A percentile compares a stretch with the other conserved stretches of the same genome.
Conservation (phyloP, 2,113 vertebrate species). For the Nasalis larvatus region DNA sequence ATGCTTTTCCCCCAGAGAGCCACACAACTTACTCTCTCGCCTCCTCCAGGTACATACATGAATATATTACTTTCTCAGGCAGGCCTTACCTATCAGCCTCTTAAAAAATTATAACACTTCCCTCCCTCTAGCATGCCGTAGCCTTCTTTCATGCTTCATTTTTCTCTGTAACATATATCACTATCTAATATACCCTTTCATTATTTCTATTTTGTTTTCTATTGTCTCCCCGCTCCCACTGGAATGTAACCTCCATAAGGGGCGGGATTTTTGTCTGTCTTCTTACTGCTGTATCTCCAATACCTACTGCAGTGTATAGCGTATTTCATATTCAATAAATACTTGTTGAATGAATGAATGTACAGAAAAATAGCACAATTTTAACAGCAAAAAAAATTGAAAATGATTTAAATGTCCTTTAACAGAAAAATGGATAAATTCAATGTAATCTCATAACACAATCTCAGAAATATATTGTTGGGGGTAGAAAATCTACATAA, state of each 20-base stretch:
- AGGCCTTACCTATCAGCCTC: not conserved
- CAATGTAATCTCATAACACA: not conserved
- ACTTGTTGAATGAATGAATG: not conserved
- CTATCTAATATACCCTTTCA: not conserved
- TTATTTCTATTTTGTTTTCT: not conserved
- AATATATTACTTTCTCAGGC: not conserved
- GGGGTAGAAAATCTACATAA: not conserved
- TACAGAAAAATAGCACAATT: not conserved
- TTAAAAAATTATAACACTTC: not conserved
- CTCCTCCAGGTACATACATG: not conserved
- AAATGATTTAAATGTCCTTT: slow-evolving; percentile 15
- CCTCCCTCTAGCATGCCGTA: not conserved
- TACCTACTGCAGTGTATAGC: not conserved
- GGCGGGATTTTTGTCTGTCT: not conserved
- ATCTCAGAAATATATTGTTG: not conserved
- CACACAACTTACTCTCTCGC: not conserved
- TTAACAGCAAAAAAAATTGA: not conserved
- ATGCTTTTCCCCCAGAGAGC: not conserved
- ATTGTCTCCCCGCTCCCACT: not conserved
- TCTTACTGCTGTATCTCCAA: not conserved
- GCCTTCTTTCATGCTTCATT: not conserved
- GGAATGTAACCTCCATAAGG: not conserved
- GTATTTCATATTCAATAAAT: not conserved
- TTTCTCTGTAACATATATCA: not conserved
- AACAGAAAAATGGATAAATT: not conserved